Percentiles rank a stretch among this genome's conserved stretches.
These are phyloP conservation scores for Ochropacha duplaris DNA, from an alignment of 2,888 invertebrate species.

Conservation along the genomic window DNA sequence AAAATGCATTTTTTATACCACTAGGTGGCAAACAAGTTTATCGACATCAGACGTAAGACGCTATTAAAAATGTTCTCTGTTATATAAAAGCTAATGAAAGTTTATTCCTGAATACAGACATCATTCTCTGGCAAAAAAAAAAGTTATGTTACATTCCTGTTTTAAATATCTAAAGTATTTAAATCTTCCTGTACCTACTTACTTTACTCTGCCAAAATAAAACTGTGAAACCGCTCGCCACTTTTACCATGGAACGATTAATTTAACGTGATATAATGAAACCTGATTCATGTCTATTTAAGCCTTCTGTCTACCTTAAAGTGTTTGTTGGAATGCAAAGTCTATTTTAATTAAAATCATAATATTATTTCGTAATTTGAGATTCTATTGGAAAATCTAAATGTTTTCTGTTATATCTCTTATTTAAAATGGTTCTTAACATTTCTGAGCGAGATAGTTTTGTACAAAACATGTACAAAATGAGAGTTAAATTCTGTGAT, in stretches of 20 bases:
- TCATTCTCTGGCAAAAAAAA: too few species aligned
- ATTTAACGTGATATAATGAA: constrained; percentile 41
- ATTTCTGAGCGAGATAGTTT: too few species aligned
- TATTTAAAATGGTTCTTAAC: neutral
- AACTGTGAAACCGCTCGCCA: constrained; percentile 1
- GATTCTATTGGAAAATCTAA: neutral
- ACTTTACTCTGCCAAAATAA: neutral
- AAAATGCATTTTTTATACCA: too few species aligned
- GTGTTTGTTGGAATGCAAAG: constrained; percentile 44
- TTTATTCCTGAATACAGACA: too few species aligned
- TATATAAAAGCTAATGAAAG: too few species aligned
- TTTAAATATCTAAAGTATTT: neutral
- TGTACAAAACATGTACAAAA: too few species aligned
- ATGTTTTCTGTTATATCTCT: neutral
- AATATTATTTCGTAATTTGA: constrained; percentile 8
- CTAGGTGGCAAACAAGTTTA: too few species aligned
- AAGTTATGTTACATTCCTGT: too few species aligned
- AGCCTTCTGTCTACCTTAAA: constrained; percentile 41
- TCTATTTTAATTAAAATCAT: constrained; percentile 43
- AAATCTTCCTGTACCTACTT: too few species aligned
- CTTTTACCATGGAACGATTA: constrained; percentile 23
- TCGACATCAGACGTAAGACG: too few species aligned
- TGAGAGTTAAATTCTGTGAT: too few species aligned
- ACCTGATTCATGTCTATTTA: constrained; percentile 42
- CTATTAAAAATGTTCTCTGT: too few species aligned